Base-by-base conservation (phyloP, 2,888 invertebrate genomes). In the Emmelina monodactyla region DNA sequence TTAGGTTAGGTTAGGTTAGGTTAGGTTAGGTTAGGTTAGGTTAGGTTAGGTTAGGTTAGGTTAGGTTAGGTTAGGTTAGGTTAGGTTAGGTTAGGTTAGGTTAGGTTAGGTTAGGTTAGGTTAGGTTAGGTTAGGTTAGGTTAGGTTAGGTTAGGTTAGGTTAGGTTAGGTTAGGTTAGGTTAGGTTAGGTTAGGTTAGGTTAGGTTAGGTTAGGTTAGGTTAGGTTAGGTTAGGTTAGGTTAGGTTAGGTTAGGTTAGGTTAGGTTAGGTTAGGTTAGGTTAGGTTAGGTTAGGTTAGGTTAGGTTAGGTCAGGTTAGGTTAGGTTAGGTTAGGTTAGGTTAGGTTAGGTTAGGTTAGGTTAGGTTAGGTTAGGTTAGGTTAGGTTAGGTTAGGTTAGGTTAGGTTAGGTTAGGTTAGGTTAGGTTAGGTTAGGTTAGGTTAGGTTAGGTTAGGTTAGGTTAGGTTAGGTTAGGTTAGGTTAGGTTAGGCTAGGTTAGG, bases 1-100 rank as follows among this genome's bases (percentile, higher is more conserved):
- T 43, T 43, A 39, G 39, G 40, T 43, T 43, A 39, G 43, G 43
- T 43, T 43, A 39, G 41, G 43, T 43, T 43, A 40, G 41, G 43
- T 41, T 43, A 38, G 41, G 43, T 43, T 43, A 41, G 43, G 43
- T 43, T 43, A 41, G 41, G 43, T 43, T 43, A 43, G 43, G 43
- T 43, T 43, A 41, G 41, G 43, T 43, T 43, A 40, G 40, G 40
- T 43, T 43, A 38, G 39, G 40, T 43, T 43, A 40, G 40, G 39
- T 40, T 40, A 39, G 37, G 39, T 39, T 43, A 43, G 40, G 39
- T 39, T 35, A 39, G 37, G 43, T 37, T 37, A 39, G 43, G 38
- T 38, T 39, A 40, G 39, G 40, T 43, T 43, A 40, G 37, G 37
- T 40, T 40, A 36, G 35, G 37, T 40, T 40, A 38, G 37, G 37